Evolutionary conservation across 92 coral and sea anemone genomes (phyloP).

Genomic region (Metridium senile): DNA sequence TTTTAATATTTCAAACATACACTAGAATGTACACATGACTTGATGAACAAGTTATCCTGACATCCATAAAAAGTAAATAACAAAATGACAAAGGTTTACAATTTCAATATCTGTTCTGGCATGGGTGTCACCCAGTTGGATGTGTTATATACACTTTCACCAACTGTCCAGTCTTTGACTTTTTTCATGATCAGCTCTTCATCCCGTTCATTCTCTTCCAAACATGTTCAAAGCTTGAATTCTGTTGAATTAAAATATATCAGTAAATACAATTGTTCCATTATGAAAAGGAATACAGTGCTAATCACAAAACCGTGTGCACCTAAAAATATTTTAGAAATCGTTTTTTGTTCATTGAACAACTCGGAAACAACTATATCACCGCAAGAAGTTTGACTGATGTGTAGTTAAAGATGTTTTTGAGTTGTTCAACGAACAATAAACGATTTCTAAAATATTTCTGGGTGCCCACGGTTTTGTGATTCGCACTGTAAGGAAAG

Average conservation of each 20-base stretch:
- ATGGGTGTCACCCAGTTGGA: slow-evolving; percentile 94
- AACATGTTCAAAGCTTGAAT: slow-evolving; percentile 64
- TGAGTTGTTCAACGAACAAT: too few species aligned
- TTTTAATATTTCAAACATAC: not conserved
- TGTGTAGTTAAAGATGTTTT: too few species aligned
- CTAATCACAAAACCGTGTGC: too few species aligned
- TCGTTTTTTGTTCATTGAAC: too few species aligned
- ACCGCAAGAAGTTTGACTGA: too few species aligned
- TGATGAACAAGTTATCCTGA: not conserved
- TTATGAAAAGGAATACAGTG: too few species aligned
- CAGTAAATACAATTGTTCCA: too few species aligned
- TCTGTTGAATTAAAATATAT: slow-evolving; percentile 35
- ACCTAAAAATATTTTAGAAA: too few species aligned
- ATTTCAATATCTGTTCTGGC: slow-evolving; percentile 80
- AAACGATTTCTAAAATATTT: too few species aligned
- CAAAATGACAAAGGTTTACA: slow-evolving; percentile 30
- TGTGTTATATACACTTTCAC: slow-evolving; percentile 90
- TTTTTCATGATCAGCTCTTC: slow-evolving; percentile 96
- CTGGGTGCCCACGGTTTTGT: too few species aligned
- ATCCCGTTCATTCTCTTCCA: slow-evolving; percentile 87
- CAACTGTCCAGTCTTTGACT: slow-evolving; percentile 96
- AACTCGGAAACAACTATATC: too few species aligned
- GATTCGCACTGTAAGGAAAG: too few species aligned
- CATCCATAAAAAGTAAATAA: not conserved
- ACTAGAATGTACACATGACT: not conserved